These are phyloP conservation scores for Caenorhabditis inopinata DNA, from an alignment of 1,140 invertebrate species.

Conservation along the genomic window DNA sequence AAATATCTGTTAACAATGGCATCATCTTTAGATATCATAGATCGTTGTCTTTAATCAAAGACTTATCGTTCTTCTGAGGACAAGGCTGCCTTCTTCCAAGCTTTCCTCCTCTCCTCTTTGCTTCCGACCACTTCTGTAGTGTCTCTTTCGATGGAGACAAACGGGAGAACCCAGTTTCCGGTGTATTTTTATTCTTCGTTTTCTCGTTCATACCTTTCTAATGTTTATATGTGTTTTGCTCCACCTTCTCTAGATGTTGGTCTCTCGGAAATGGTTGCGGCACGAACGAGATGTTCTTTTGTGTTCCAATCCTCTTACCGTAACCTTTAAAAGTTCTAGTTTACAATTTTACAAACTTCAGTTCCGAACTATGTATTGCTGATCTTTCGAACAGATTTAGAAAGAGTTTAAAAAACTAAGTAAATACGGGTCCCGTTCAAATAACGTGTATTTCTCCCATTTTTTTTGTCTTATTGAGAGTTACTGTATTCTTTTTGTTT, in stretches of 20 bases:
- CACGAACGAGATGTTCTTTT: too few relatives aligned
- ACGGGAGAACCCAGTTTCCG: background rate
- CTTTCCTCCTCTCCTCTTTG: background rate
- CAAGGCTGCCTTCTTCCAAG: background rate
- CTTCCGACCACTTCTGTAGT: background rate
- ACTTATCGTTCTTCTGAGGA: background rate
- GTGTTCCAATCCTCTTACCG: too few relatives aligned
- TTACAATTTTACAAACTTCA: too few relatives aligned
- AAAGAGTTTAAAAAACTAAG: too few relatives aligned
- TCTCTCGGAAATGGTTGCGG: background rate
- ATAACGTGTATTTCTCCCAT: too few relatives aligned
- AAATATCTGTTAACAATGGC: slow-evolving; percentile 5
- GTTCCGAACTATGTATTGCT: too few relatives aligned
- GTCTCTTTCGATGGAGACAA: background rate
- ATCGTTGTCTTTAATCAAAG: background rate
- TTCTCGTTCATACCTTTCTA: background rate
- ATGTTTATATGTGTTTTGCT: slow-evolving; percentile 21
- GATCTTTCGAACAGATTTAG: too few relatives aligned
- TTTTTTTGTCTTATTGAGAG: too few relatives aligned
- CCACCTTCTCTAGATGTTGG: slow-evolving; percentile 19
- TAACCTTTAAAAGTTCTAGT: too few relatives aligned
- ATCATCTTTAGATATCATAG: background rate
- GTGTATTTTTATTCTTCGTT: slow-evolving; percentile 12
- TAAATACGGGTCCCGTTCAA: too few relatives aligned
- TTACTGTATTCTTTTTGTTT: too few relatives aligned